Evolutionary conservation across 2,797 vertebrate species (phyloP), one percentile per base, ranked within the genome.

Genomic region (Trachops cirrhosus): DNA sequence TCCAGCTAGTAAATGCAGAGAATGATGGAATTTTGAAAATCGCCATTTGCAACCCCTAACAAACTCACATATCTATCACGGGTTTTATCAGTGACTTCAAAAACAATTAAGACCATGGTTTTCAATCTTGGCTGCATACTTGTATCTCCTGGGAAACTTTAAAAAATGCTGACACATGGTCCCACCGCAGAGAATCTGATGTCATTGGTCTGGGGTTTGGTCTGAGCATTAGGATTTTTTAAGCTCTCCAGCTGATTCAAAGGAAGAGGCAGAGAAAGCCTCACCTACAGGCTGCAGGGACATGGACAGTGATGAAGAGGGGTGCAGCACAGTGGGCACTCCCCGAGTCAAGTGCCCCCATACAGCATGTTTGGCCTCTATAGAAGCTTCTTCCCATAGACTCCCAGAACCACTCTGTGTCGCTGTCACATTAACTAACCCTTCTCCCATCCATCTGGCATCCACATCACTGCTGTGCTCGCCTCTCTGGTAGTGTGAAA

Each of bases 21-120:
- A 86, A 71, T 73, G 70, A 92, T 4, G 88, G 71, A 73, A 92
- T 50, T 50, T 73, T 93, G 37, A 97, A 96, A 94, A 83, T 64
- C 34, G 29, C 39, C 59, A 75, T 19, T 39, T 87, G 21, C 34
- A 52, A 89, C 48, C 7, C 90, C 34, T 68, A 87, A 44, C 8
- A n/a, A 82, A 88, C 64, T 80, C 67, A 22, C 10, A 8, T 71
- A 74, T 79, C 41, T 86, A 78, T 59, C n/a, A n/a, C n/a, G 48
- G 44, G 18, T 57, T 44, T 34, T 67, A 83, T 15, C 44, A 44
- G 44, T 44, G 9, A 44, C 44, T 44, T 44, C 44, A 44, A 44
- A 44, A 44, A 44, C 44, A 44, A 44, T 9, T 44, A 44, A 44
- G 44, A 44, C 44, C 9, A 9, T 44, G 44, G 9, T 44, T 44